Percentiles rank a stretch among this genome's conserved stretches.
Evolutionary conservation across 2,888 invertebrate genomes (phyloP).

Genomic region (Metalampra italica): DNA sequence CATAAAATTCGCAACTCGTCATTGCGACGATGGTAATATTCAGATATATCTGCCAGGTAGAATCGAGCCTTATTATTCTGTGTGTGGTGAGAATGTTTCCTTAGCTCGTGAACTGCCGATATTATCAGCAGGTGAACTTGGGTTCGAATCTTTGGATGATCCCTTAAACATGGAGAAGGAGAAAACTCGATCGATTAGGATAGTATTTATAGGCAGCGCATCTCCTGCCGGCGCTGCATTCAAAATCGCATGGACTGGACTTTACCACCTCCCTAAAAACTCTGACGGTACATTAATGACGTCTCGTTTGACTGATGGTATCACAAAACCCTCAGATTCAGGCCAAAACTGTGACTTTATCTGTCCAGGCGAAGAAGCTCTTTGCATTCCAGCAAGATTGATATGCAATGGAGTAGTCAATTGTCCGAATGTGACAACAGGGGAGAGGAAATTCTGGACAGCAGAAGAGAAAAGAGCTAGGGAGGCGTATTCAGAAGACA

Average conservation of each 20-base stretch:
- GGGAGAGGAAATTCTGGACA: conserved; percentile 71
- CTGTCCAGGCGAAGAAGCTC: conserved; percentile 90
- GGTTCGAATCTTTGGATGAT: conserved; percentile 77
- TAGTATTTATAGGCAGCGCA: conserved; percentile 86
- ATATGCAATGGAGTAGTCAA: conserved; percentile 93
- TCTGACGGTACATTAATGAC: conserved; percentile 89
- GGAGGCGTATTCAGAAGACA: conserved; percentile 79
- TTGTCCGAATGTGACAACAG: conserved; percentile 85
- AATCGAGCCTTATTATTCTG: conserved; percentile 86
- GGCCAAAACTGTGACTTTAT: conserved; percentile 87
- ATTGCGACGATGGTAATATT: conserved; percentile 91
- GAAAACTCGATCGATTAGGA: conserved; percentile 81
- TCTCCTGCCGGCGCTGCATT: conserved; percentile 91
- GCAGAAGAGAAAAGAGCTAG: conserved; percentile 70
- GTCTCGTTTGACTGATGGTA: conserved; percentile 84
- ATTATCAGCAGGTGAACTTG: conserved; percentile 87
- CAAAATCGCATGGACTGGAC: conserved; percentile 93
- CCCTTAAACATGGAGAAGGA: conserved; percentile 78
- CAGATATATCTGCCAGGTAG: conserved; percentile 88
- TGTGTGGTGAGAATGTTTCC: conserved; percentile 92
- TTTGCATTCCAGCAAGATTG: conserved; percentile 90
- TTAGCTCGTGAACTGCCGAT: conserved; percentile 88
- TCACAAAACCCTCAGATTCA: conserved; percentile 50
- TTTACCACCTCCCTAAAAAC: conserved; percentile 91
- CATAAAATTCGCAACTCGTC: conserved; percentile 89